phyloP scores from a whole-genome alignment of 2,888 invertebrate species.

The Stenotaenia linearis region DNA sequence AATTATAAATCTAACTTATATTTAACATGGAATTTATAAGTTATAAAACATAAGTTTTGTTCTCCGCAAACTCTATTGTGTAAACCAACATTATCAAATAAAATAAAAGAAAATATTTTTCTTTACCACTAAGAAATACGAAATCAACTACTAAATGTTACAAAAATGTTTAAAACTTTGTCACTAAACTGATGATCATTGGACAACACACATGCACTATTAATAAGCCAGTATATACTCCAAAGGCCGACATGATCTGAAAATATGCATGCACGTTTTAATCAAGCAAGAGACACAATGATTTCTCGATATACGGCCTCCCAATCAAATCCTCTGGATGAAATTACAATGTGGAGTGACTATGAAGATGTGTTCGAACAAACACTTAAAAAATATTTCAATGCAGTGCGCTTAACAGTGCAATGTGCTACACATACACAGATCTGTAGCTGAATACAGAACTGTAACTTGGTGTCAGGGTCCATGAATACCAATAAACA shows the following conservation, averaged over 20 bases:
- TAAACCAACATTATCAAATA: too few species aligned
- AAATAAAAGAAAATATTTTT: too few species aligned
- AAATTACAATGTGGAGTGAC: constrained; percentile 23
- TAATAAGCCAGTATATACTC: neutral
- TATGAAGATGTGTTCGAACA: constrained; percentile 22
- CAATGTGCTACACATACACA: constrained; percentile 32
- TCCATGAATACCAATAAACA: neutral
- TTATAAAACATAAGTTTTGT: too few species aligned
- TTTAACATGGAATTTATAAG: too few species aligned
- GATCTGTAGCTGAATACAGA: constrained; percentile 30
- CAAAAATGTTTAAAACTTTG: neutral
- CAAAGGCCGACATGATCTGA: constrained; percentile 24
- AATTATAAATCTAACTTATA: too few species aligned
- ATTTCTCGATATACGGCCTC: neutral
- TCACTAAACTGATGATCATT: neutral
- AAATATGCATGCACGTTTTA: constrained; percentile 24
- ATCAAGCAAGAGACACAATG: constrained; percentile 24
- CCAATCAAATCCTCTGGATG: constrained; percentile 14
- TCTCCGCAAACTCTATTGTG: too few species aligned
- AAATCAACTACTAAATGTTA: neutral
- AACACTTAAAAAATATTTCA: neutral
- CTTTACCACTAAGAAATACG: too few species aligned
- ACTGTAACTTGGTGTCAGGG: constrained; percentile 19
- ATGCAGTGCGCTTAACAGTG: constrained; percentile 27
- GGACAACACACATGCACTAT: constrained; percentile 22